phyloP scores from a whole-genome alignment of 2,113 vertebrate genomes.

The Lophochroa leadbeateri region DNA sequence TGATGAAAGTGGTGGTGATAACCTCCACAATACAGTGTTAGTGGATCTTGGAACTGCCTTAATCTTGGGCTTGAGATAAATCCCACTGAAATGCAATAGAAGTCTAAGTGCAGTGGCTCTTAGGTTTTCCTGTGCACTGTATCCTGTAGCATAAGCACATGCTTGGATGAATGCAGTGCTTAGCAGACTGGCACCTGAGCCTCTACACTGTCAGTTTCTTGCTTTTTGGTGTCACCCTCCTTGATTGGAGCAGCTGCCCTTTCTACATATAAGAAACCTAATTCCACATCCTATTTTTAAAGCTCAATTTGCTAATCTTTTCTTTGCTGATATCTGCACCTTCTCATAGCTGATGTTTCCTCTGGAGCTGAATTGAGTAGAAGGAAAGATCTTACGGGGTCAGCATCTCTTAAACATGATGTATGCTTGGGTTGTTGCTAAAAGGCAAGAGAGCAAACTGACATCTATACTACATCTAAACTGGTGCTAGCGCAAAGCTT shows the following conservation, averaged over 20 bases:
- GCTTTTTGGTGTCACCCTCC: neutral
- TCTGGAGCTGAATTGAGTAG: neutral
- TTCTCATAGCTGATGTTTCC: neutral
- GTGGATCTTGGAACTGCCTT: neutral
- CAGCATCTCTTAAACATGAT: neutral
- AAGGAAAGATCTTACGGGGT: neutral
- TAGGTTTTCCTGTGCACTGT: neutral
- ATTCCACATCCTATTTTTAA: neutral
- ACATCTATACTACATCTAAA: neutral
- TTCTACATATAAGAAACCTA: neutral
- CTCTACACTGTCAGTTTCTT: neutral
- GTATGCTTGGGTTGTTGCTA: neutral
- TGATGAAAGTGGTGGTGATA: neutral
- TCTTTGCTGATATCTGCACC: neutral
- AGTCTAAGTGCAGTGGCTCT: neutral
- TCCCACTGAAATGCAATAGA: neutral
- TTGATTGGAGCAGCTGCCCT: neutral
- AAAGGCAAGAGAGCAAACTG: neutral
- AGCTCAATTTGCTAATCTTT: neutral
- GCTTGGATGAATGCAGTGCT: neutral
- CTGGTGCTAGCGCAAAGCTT: neutral
- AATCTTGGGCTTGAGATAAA: neutral
- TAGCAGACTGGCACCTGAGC: neutral
- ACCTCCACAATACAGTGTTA: neutral
- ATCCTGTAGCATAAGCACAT: accelerated